Conservation (phyloP, 2,888 invertebrate species). For the Platycheirus rosarum region DNA sequence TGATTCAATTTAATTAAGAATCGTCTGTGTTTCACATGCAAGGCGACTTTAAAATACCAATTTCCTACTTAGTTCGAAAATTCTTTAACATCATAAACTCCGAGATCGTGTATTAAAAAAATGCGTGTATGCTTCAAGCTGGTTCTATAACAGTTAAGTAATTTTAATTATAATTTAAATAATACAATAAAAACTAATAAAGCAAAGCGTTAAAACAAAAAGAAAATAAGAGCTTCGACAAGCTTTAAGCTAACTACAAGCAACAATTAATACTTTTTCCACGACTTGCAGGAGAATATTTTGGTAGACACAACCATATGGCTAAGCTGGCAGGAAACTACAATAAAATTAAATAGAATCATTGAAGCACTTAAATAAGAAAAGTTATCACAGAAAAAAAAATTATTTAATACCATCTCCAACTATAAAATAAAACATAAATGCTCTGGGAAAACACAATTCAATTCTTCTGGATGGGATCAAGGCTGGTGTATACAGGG, state of each 20-base stretch:
- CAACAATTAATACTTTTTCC: not conserved
- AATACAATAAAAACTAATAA: constrained; percentile 9
- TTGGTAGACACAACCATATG: constrained; percentile 40
- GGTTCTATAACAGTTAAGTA: constrained; percentile 29
- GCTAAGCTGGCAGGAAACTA: too few relatives aligned
- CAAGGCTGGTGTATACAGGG: not conserved
- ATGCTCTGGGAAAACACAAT: constrained; percentile 11
- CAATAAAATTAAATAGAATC: constrained; percentile 23
- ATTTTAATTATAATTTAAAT: too few relatives aligned
- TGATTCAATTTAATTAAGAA: too few relatives aligned
- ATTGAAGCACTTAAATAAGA: constrained; percentile 18
- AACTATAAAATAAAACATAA: not conserved
- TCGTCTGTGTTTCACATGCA: too few relatives aligned
- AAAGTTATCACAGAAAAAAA: not conserved
- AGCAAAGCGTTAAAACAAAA: constrained; percentile 58
- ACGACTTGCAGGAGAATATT: not conserved
- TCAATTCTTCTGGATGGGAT: not conserved
- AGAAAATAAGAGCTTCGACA: not conserved
- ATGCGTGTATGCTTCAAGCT: constrained; percentile 42
- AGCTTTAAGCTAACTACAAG: constrained; percentile 44
- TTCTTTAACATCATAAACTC: too few relatives aligned
- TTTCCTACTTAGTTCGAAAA: too few relatives aligned
- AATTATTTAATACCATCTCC: constrained; percentile 2
- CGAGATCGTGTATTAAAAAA: too few relatives aligned
- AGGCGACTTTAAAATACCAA: too few relatives aligned